Percentiles rank a stretch among this genome's conserved stretches.
Conservation (phyloP, 2,888 invertebrate genomes). For the Morpho helenor region DNA sequence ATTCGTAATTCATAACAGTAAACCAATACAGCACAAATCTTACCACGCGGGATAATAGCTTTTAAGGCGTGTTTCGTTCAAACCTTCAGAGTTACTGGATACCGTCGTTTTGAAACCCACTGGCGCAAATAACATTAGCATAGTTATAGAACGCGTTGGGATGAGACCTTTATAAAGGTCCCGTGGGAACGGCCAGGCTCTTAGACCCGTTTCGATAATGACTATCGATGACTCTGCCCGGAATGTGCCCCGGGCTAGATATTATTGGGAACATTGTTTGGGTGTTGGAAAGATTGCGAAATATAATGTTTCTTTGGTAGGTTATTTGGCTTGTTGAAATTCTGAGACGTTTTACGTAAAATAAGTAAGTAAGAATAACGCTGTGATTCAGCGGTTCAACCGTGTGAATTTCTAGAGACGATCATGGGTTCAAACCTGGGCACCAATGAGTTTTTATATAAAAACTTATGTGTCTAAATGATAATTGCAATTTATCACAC, state of each 20-base stretch:
- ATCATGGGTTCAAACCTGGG: no score
- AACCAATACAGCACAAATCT: conserved; percentile 28
- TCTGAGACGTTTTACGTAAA: conserved; percentile 21
- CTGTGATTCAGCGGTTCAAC: no score
- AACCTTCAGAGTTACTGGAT: conserved; percentile 45
- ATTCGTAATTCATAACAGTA: conserved; percentile 18
- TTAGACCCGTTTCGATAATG: conserved; percentile 78
- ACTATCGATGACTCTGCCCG: conserved; percentile 75
- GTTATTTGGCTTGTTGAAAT: conserved; percentile 55
- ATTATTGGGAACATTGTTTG: conserved; percentile 67
- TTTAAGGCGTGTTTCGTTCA: conserved; percentile 24
- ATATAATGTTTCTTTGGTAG: conserved; percentile 62
- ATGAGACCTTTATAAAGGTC: conserved; percentile 75
- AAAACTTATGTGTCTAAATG: no score
- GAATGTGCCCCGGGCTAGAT: conserved; percentile 65
- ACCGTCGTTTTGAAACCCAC: conserved; percentile 67
- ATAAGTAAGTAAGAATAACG: no score
- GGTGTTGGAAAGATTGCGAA: conserved; percentile 66
- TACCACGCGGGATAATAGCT: conserved; percentile 28
- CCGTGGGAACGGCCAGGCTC: conserved; percentile 69
- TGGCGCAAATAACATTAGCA: conserved; percentile 78
- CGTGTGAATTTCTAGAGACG: no score
- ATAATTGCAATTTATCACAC: no score
- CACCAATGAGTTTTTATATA: no score
- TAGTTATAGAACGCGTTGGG: conserved; percentile 75